Percentiles rank a stretch among this genome's conserved stretches.
phyloP scores from a whole-genome alignment of 1,140 invertebrate species.

The Dendrolimus kikuchii region DNA sequence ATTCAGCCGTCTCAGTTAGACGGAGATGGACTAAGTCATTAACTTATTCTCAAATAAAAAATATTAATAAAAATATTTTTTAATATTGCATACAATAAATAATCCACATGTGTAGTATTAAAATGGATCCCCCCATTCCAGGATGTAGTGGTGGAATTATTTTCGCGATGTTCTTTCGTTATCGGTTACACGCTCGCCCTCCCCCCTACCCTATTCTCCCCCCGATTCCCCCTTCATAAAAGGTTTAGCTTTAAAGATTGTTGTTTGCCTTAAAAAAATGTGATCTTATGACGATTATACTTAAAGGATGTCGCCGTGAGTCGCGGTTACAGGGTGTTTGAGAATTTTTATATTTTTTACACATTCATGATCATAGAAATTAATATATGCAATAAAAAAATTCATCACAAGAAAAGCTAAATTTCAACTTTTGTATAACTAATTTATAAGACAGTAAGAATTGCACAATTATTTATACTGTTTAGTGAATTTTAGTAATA shows the following conservation, averaged over 20 bases:
- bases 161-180: slow-evolving; percentile 31
- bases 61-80: slow-evolving; percentile 14
- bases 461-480: too few relatives aligned
- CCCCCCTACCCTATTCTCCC: slow-evolving; percentile 13
- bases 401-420: too few relatives aligned
- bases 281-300: slow-evolving; percentile 70
- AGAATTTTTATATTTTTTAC: not conserved
- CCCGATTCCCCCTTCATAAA: slow-evolving; percentile 34
- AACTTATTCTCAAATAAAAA: slow-evolving; percentile 17
- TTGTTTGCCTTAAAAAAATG: slow-evolving; percentile 71
- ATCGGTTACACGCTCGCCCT: slow-evolving; percentile 36
- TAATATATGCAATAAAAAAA: too few relatives aligned
- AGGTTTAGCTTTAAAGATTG: slow-evolving; percentile 69
- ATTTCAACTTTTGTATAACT: too few relatives aligned
- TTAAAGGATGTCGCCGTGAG: slow-evolving; percentile 50
- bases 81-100: slow-evolving; percentile 16
- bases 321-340: slow-evolving; percentile 22
- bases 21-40: slow-evolving; percentile 30
- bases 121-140: slow-evolving; percentile 38
- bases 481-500: too few relatives aligned
- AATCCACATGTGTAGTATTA: slow-evolving; percentile 26
- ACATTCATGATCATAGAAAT: not conserved
- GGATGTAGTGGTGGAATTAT: slow-evolving; percentile 13
- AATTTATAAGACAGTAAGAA: too few relatives aligned
- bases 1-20: slow-evolving; percentile 26